Evolutionary conservation across 2,797 vertebrate species (phyloP).

Genomic region (Prunella strophiata): DNA sequence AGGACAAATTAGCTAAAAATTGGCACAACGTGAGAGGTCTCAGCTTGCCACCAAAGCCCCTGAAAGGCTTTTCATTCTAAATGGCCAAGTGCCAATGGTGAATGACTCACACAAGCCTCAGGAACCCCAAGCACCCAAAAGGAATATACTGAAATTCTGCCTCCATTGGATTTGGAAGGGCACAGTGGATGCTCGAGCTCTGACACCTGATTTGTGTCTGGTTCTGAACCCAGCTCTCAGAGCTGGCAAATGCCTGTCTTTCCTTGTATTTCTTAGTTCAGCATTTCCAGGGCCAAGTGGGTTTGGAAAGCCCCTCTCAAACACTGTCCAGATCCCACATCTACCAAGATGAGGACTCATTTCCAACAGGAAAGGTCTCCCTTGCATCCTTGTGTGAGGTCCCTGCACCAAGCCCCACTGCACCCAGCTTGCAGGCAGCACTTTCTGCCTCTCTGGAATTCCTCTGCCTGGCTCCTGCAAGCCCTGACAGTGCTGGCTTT

Average conservation of each 20-base stretch:
- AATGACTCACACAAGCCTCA: background rate
- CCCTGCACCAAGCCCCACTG: background rate
- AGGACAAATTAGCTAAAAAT: constrained; percentile 30
- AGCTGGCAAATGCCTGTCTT: background rate
- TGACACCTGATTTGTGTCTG: background rate
- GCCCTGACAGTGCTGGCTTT: background rate
- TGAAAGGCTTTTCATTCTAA: background rate
- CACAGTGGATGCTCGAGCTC: background rate
- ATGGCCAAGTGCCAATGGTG: background rate
- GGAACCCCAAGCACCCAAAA: background rate
- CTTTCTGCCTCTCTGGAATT: background rate
- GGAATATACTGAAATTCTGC: background rate
- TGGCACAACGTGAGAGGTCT: background rate
- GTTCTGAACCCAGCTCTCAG: background rate
- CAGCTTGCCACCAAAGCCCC: background rate
- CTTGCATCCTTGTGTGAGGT: background rate
- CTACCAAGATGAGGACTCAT: rapidly evolving
- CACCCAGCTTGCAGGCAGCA: background rate
- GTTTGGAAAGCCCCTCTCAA: background rate
- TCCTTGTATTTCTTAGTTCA: background rate
- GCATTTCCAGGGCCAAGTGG: background rate
- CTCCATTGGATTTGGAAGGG: rapidly evolving
- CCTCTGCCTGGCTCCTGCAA: background rate
- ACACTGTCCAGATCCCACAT: rapidly evolving
- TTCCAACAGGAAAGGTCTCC: background rate